Evolutionary conservation across 2,888 invertebrate genomes (phyloP).

Genomic region (Phasia obesa): DNA sequence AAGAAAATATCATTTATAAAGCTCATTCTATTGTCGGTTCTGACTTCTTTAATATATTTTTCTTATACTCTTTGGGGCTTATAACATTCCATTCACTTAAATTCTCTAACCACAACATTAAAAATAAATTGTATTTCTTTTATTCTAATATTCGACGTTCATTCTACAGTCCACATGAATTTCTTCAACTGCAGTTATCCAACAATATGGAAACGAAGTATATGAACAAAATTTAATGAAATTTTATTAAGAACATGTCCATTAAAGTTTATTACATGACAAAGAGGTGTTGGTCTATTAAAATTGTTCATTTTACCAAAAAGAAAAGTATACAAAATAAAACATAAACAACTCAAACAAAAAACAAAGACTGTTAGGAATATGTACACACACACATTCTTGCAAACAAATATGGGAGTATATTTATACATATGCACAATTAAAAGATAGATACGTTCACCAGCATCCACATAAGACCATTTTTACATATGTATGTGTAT

Average conservation of each 20-base stretch:
- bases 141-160: neutral
- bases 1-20: neutral
- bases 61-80: neutral
- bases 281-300: conserved; percentile 72
- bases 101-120: conserved; percentile 42
- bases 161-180: conserved; percentile 15
- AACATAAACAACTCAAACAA: conserved; percentile 28
- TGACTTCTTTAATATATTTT: neutral
- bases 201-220: conserved; percentile 1
- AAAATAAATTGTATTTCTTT: conserved; percentile 33
- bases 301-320: conserved; percentile 62
- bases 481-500: conserved; percentile 15
- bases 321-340: conserved; percentile 53
- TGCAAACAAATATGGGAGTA: conserved; percentile 4
- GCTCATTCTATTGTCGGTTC: neutral
- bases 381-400: neutral
- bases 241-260: conserved; percentile 79
- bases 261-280: conserved; percentile 79
- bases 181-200: conserved; percentile 18
- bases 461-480: neutral
- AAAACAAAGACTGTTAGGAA: conserved; percentile 1
- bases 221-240: conserved; percentile 75
- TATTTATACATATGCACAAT: neutral
- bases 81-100: conserved; percentile 5
- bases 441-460: neutral